These are phyloP conservation scores for Todiramphus chloris DNA, from an alignment of 2,113 vertebrate species.

Conservation along the genomic window DNA sequence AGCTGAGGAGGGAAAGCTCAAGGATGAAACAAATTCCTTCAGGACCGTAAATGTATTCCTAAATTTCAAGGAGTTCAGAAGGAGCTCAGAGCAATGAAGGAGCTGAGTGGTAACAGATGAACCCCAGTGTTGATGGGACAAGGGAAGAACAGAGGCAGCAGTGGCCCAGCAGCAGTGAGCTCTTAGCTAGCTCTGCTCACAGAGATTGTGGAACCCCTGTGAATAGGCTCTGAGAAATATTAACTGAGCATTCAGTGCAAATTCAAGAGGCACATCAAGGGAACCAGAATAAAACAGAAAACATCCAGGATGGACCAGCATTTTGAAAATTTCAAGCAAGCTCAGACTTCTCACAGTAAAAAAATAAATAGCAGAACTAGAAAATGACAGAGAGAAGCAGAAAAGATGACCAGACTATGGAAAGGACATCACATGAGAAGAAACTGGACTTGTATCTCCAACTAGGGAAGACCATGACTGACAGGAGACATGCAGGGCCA, in stretches of 20 bases:
- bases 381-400: background rate
- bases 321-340: background rate
- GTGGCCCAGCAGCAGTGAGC: background rate
- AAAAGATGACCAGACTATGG: background rate
- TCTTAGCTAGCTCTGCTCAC: background rate
- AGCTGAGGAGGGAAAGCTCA: background rate
- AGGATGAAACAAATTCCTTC: background rate
- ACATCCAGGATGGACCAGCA: background rate
- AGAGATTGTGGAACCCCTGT: background rate
- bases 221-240: background rate
- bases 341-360: background rate
- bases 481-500: background rate
- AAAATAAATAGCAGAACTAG: background rate
- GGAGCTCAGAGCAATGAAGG: background rate
- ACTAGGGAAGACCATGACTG: background rate
- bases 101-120: background rate
- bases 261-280: background rate
- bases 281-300: background rate
- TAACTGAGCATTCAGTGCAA: background rate
- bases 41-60: background rate
- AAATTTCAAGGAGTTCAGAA: background rate
- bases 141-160: background rate
- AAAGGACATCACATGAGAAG: background rate
- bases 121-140: background rate
- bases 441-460: rapidly evolving